Base-by-base conservation (phyloP, 1,140 invertebrate species). In the Eriosoma lanigerum region DNA sequence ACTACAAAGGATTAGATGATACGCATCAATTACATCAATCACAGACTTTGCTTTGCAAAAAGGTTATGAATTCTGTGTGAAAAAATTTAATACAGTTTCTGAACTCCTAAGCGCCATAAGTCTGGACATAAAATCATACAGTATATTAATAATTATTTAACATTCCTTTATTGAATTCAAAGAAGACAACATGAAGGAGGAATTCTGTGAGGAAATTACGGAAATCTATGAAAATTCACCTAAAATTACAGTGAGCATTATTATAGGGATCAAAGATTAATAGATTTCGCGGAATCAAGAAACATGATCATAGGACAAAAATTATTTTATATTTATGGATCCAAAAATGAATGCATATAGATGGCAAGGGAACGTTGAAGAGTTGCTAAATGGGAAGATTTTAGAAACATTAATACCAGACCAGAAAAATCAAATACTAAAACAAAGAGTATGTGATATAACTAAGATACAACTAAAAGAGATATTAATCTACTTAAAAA, bases 51-150 rank as follows among this genome's bases (percentile, higher is more conserved):
- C 56, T 26, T 0, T 58, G 13, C 6, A 58, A 26, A 58, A 58
- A 58, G 21, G 26, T n/a, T 1, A 29, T 15, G 26, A 60, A 13
- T 0, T 29, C 0, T 32, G 58, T 17, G 58, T 60, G 5, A 60
- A 60, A 60, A 26, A 60, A 60, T 60, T 60, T 60, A 60, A 60
- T 26, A 24, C 58, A 60, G 58, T 60, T 4, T 29, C 58, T 60
- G 58, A 60, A 60, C 24, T 24, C 58, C 13, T 60, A 32, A 29
- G 58, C 17, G 29, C 58, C 13, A 60, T 60, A 60, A 15, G 13
- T 24, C 12, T 60, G 13, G 58, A 60, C 13, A 60, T 26, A 32
- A 60, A 60, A 60, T 13, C 12, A 5, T 13, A 29, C 0, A 60
- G 29, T 13, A 32, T 13, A 17, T 60, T 60, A 6, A 60, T 60